These are phyloP conservation scores for Neoarius graeffei DNA, from an alignment of 2,113 vertebrate species.

Conservation along the genomic window DNA sequence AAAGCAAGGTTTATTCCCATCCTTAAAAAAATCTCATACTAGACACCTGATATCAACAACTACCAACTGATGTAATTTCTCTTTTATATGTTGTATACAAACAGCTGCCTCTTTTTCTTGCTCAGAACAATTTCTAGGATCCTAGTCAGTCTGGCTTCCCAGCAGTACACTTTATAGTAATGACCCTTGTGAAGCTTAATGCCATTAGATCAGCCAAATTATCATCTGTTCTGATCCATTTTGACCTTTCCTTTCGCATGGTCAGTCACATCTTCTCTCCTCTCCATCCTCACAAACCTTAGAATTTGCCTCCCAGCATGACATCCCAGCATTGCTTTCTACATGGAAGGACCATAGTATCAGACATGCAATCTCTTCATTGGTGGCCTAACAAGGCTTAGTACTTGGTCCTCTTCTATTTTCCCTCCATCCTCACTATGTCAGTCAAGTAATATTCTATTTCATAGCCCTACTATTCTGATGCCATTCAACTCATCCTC, in stretches of 20 bases:
- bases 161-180: not conserved
- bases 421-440: not conserved
- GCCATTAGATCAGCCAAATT: not conserved
- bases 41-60: not conserved
- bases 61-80: not conserved
- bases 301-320: not conserved
- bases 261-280: not conserved
- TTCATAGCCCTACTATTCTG: not conserved
- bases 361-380: not conserved
- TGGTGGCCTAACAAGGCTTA: not conserved
- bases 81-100: not conserved
- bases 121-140: not conserved
- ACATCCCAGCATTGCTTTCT: not conserved
- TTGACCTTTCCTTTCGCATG: not conserved
- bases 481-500: not conserved
- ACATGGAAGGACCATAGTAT: not conserved
- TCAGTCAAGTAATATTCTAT: not conserved
- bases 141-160: not conserved
- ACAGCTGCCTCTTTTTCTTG: not conserved
- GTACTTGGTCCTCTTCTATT: not conserved
- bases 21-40: not conserved
- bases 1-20: not conserved
- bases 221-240: not conserved
- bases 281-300: not conserved
- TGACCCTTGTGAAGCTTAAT: not conserved